Conservation (phyloP, 2,888 invertebrate species). For the Camptogramma bilineatum region DNA sequence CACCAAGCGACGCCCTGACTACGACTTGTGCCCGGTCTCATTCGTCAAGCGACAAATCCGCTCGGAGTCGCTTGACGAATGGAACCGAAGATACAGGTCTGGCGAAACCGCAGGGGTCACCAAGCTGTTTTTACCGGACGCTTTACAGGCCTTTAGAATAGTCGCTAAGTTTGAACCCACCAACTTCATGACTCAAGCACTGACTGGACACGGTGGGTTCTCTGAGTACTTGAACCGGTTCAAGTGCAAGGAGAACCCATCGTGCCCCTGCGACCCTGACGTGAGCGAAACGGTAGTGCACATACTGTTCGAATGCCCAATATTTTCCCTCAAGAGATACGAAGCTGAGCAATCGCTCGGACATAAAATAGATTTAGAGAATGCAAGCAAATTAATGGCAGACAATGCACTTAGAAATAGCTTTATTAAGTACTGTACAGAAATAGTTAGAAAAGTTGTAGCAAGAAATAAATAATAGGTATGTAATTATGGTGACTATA, state of each 20-base stretch:
- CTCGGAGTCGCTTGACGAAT: no score
- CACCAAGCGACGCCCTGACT: no score
- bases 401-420: background rate
- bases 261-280: slow-evolving; percentile 34
- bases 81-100: no score
- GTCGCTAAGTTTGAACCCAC: background rate
- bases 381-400: background rate
- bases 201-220: background rate
- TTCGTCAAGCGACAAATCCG: no score
- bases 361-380: slow-evolving; percentile 15
- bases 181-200: background rate
- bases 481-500: background rate
- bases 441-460: background rate
- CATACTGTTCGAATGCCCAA: slow-evolving; percentile 21
- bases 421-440: background rate
- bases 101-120: no score
- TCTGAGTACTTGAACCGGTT: background rate
- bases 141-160: no score
- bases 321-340: slow-evolving; percentile 19
- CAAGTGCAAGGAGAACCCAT: background rate
- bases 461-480: background rate
- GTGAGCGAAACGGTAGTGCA: slow-evolving; percentile 9
- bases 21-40: no score
- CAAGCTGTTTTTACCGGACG: no score
- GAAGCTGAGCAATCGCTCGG: background rate